Percentiles rank a stretch among this genome's conserved stretches.
Evolutionary conservation across 2,888 invertebrate species (phyloP).

Genomic region (Chrysolina americana): DNA sequence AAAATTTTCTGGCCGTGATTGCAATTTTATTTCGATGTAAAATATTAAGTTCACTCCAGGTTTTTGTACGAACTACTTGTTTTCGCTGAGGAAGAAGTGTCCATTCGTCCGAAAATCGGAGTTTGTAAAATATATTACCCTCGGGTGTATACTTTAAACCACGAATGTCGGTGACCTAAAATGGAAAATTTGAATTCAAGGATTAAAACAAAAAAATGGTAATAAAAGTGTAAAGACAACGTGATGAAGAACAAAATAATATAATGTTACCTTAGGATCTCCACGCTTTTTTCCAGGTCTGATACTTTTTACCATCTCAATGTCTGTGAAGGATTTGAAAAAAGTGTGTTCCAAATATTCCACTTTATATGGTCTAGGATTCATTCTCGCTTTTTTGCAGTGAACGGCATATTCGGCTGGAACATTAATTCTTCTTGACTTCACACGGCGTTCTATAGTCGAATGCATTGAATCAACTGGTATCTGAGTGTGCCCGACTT

Average conservation of each 20-base stretch:
- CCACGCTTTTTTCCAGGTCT: constrained; percentile 7
- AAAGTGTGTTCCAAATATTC: constrained; percentile 25
- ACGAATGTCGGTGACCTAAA: constrained; percentile 16
- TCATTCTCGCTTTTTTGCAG: not conserved
- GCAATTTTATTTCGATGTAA: not conserved
- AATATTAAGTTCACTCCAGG: not conserved
- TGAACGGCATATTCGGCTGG: not conserved
- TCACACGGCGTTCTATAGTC: constrained; percentile 1
- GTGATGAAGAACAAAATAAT: too few species aligned
- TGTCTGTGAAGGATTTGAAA: constrained; percentile 20
- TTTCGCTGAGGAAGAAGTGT: constrained; percentile 9
- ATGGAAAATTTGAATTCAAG: not conserved
- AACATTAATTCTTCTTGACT: not conserved
- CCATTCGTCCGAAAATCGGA: constrained; percentile 2
- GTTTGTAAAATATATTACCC: constrained; percentile 1
- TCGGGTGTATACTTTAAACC: not conserved
- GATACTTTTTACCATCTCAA: constrained; percentile 4
- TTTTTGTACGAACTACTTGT: not conserved
- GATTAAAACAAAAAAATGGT: not conserved
- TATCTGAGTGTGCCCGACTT: not conserved
- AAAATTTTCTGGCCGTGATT: not conserved
- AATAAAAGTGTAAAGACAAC: too few species aligned
- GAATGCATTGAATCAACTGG: not conserved
- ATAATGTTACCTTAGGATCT: not conserved
- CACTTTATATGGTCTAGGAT: constrained; percentile 17